Evolutionary conservation across 1,140 invertebrate species (phyloP), one percentile per base, ranked within the genome.

Genomic region (Zophobas morio): DNA sequence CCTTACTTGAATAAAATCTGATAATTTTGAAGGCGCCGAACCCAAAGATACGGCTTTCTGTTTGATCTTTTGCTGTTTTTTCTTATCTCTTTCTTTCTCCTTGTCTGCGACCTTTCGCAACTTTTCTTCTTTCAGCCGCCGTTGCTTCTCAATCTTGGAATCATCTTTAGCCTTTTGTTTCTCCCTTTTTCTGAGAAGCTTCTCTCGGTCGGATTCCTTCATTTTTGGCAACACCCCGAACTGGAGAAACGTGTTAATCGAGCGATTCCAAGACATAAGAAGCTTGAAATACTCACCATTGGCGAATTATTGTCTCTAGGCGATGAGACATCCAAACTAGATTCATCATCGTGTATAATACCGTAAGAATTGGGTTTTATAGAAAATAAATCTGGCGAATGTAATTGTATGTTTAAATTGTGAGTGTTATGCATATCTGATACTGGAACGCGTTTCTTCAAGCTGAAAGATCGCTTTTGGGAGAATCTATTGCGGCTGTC

Each of bases 81-180:
- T 94, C 82, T 93, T 93, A 79, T 95, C 92, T 76, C 92, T 88
- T 81, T 94, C 91, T 76, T 93, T 91, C 79, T 94, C 91, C 78
- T 91, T 92, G 78, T 93, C 93, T 20, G 92, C 92, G 32, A 91
- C 87, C 82, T 92, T 92, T 78, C 93, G 90, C 32, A 92, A 79
- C 74, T 93, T 87, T 76, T 93, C 94, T 83, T 95, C 94, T 84
- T 95, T 95, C 63, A 91, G 85, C 74, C 92, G 85, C 32, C 91
- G 87, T 63, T 75, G 73, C 83, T 94, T 94, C 80, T 95, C 93
- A 78, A 90, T 82, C 80, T 95, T 94, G 72, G 95, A 93, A 81
- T 94, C 93, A 79, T 95, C 93, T 83, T 94, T 94, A 20, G 89
- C 90, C 84, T 93, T 94, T 81, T 93, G 91, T 80, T 94, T 94